These are phyloP conservation scores for Macrosteles quadrilineatus DNA, from an alignment of 1,140 invertebrate species.

Conservation along the genomic window DNA sequence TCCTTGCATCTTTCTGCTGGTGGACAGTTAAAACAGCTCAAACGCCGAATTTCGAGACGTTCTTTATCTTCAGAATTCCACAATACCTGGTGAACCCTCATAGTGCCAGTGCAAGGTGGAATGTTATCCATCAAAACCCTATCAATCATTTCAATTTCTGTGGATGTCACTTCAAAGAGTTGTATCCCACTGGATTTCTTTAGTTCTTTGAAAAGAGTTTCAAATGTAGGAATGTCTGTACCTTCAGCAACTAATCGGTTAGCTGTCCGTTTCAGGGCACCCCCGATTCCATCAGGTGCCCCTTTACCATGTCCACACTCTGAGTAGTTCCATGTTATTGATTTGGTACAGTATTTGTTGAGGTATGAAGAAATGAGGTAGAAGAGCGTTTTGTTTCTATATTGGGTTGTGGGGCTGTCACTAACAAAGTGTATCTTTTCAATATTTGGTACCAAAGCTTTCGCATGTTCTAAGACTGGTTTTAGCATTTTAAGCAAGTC, in stretches of 20 bases:
- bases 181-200: neutral
- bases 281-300: conserved; percentile 49
- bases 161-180: neutral
- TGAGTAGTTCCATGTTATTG: conserved; percentile 46
- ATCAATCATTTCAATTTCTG: neutral
- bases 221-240: conserved; percentile 29
- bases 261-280: conserved; percentile 49
- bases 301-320: conserved; percentile 48
- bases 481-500: no score
- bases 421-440: conserved; percentile 27
- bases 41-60: neutral
- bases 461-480: no score
- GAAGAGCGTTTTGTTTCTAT: conserved; percentile 35
- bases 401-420: conserved; percentile 31
- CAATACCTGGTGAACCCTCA: neutral
- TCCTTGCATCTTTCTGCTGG: neutral
- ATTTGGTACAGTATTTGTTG: neutral
- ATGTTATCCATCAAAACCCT: neutral
- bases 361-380: neutral
- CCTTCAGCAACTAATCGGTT: conserved; percentile 39
- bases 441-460: no score
- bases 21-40: neutral
- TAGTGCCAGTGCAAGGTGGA: neutral
- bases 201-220: neutral
- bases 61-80: neutral